These are phyloP conservation scores for Serranus cabrilla DNA, from an alignment of 2,797 vertebrate genomes.

Conservation along the genomic window DNA sequence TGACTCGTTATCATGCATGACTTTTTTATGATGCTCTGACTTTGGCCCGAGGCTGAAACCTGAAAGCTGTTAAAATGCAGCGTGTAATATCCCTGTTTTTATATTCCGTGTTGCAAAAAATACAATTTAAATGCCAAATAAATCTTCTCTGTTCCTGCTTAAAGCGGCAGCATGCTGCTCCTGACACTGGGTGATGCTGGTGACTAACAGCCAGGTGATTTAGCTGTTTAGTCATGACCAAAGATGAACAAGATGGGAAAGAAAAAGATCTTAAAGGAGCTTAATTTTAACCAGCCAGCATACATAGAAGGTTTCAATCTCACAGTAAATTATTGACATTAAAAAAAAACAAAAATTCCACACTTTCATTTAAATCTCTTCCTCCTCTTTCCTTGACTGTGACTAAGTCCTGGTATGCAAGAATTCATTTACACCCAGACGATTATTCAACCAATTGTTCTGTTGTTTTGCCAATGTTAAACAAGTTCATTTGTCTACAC, in stretches of 20 bases:
- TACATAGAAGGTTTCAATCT: not conserved
- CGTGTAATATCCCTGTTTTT: not conserved
- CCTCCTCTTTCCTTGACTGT: conserved; percentile 1
- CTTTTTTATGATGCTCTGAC: not conserved
- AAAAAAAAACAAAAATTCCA: not conserved
- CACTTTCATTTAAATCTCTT: not conserved
- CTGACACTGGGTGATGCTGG: conserved; percentile 14
- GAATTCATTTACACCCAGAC: conserved; percentile 11
- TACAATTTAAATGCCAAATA: conserved; percentile 29
- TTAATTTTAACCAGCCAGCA: not conserved
- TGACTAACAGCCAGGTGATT: conserved; percentile 11
- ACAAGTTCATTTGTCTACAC: conserved; percentile 12
- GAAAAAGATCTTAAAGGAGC: not conserved
- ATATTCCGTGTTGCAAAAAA: conserved; percentile 10
- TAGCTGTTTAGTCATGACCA: conserved; percentile 1
- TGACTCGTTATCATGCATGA: not conserved
- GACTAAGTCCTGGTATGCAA: not conserved
- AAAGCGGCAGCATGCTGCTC: conserved; percentile 20
- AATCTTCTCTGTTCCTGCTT: not conserved
- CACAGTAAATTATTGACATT: not conserved
- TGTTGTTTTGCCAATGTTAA: conserved; percentile 3
- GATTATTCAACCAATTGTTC: conserved; percentile 32
- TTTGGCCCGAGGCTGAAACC: conserved; percentile 12
- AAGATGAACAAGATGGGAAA: not conserved
- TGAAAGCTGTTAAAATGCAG: not conserved